A percentile compares a stretch with the other conserved stretches of the same genome.
These are phyloP conservation scores for Lasioglossum lativentre DNA, from an alignment of 2,888 invertebrate genomes.

Conservation along the genomic window DNA sequence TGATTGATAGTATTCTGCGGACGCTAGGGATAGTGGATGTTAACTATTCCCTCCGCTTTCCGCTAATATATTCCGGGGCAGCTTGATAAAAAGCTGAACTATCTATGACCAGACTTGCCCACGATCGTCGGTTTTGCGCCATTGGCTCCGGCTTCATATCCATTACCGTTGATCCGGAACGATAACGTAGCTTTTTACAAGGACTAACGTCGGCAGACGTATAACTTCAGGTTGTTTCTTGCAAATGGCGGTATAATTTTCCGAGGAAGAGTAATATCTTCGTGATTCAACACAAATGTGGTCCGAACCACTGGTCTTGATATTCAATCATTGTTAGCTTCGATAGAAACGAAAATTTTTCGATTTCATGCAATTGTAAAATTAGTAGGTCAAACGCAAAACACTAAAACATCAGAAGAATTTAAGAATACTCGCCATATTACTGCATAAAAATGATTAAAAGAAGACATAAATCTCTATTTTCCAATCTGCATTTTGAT, in stretches of 20 bases:
- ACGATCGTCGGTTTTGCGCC: slow-evolving; percentile 54
- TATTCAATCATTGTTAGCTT: neutral
- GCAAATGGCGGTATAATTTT: neutral
- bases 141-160: slow-evolving; percentile 49
- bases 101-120: slow-evolving; percentile 57
- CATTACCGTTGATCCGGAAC: slow-evolving; percentile 58
- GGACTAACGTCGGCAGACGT: slow-evolving; percentile 40
- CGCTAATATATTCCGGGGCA: slow-evolving; percentile 56
- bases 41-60: slow-evolving; percentile 51
- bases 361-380: neutral
- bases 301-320: neutral
- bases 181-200: slow-evolving; percentile 51
- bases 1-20: slow-evolving; percentile 46
- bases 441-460: too few species aligned
- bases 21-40: slow-evolving; percentile 31
- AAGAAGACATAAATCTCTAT: too few species aligned
- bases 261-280: slow-evolving; percentile 17
- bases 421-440: too few species aligned
- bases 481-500: neutral
- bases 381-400: neutral
- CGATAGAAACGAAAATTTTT: neutral
- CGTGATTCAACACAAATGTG: neutral
- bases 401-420: neutral
- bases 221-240: slow-evolving; percentile 52
- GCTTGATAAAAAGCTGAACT: slow-evolving; percentile 62